phyloP scores from a whole-genome alignment of 2,113 vertebrate genomes.

The Solenodon paradoxus region DNA sequence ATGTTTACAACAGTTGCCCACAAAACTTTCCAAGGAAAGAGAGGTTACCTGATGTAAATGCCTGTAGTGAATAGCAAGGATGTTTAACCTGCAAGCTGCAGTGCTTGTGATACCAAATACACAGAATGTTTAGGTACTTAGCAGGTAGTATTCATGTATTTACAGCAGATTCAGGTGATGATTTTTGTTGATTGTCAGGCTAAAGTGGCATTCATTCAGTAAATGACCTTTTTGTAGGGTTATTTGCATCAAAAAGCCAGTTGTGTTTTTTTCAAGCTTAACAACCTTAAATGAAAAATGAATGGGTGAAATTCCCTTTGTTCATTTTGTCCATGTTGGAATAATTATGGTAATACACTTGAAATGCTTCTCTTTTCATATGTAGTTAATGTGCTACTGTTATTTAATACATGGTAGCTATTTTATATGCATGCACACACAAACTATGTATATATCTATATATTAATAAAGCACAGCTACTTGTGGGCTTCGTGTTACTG shows the following conservation, averaged over 20 bases:
- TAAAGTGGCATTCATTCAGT: not conserved
- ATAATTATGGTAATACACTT: not conserved
- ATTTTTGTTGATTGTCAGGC: not conserved
- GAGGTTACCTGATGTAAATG: not conserved
- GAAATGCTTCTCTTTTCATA: not conserved
- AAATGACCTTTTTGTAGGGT: not conserved
- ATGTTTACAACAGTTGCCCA: not conserved
- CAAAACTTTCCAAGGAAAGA: not conserved
- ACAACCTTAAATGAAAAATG: constrained; percentile 18
- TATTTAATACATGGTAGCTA: not conserved
- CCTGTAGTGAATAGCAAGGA: not conserved
- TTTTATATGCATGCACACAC: not conserved
- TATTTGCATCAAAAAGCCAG: not conserved
- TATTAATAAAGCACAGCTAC: not conserved
- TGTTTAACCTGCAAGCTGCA: not conserved
- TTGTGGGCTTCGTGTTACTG: not conserved
- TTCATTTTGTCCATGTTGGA: not conserved
- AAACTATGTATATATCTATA: not conserved
- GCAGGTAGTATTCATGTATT: not conserved
- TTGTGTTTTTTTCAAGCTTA: not conserved
- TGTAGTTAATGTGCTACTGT: no score
- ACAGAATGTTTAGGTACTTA: not conserved
- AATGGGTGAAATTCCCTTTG: not conserved
- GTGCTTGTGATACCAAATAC: not conserved
- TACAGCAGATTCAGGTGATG: not conserved